phyloP scores from a whole-genome alignment of 2,113 vertebrate genomes.

The Ammodramus savannarum region DNA sequence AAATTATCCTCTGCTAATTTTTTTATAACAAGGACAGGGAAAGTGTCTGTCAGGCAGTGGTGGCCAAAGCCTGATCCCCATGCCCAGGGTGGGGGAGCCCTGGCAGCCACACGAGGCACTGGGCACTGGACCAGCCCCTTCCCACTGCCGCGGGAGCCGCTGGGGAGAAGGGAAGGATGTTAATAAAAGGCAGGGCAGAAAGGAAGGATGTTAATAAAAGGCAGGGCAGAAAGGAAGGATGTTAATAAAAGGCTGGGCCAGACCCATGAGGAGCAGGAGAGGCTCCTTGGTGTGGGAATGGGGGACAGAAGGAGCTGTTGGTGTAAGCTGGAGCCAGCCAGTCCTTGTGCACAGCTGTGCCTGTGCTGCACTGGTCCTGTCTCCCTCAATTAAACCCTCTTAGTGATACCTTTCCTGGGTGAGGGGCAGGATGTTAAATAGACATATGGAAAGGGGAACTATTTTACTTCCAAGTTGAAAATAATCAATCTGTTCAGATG shows the following conservation, averaged over 20 bases:
- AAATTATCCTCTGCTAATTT: not conserved
- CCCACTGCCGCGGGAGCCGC: rapidly evolving
- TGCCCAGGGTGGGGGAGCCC: rapidly evolving
- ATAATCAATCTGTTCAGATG: not conserved
- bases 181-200: not conserved
- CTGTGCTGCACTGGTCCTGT: rapidly evolving
- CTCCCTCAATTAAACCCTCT: not conserved
- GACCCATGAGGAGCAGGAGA: rapidly evolving
- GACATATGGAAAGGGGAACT: not conserved
- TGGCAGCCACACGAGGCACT: not conserved
- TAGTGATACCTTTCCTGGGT: rapidly evolving
- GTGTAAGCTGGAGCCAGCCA: not conserved
- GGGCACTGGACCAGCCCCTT: rapidly evolving
- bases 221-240: not conserved
- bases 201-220: not conserved
- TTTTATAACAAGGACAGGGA: not conserved
- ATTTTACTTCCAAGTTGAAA: not conserved
- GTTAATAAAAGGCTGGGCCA: not conserved
- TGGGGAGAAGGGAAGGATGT: not conserved
- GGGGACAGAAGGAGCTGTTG: not conserved
- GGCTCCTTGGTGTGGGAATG: rapidly evolving
- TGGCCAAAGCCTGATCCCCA: not conserved
- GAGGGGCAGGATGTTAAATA: not conserved
- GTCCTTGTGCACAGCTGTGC: too few species aligned
- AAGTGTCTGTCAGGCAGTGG: not conserved